These are phyloP conservation scores for Malurus alboscapulatus DNA, from an alignment of 2,113 vertebrate species.

Conservation along the genomic window DNA sequence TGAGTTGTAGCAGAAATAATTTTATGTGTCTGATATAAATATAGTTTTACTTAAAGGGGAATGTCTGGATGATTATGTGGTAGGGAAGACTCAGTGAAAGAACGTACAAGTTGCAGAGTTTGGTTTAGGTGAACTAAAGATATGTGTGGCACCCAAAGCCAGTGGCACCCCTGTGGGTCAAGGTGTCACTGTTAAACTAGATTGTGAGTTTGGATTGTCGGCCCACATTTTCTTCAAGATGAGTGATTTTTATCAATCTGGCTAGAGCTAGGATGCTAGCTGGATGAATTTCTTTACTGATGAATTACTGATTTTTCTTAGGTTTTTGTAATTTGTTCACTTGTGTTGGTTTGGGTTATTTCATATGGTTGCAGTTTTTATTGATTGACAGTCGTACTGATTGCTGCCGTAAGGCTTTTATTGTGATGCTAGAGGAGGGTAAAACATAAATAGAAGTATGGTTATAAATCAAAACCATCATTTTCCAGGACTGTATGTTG, in stretches of 20 bases:
- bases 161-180: not conserved
- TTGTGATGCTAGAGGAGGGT: not conserved
- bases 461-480: not conserved
- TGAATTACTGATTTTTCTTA: not conserved
- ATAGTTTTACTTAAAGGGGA: not conserved
- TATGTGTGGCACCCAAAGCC: not conserved
- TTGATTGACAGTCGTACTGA: not conserved
- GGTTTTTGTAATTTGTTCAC: not conserved
- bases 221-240: not conserved
- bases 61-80: not conserved
- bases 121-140: not conserved
- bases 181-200: not conserved
- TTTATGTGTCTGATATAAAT: not conserved
- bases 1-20: not conserved
- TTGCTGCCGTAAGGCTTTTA: not conserved
- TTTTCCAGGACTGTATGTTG: conserved; percentile 4
- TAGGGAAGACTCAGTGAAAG: not conserved
- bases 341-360: not conserved
- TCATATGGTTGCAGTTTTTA: not conserved
- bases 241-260: not conserved
- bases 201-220: accelerated
- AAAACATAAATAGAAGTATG: not conserved
- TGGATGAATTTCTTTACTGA: not conserved
- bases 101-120: not conserved
- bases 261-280: not conserved